Conservation (phyloP, 2,797 vertebrate species). For the Acomys russatus region DNA sequence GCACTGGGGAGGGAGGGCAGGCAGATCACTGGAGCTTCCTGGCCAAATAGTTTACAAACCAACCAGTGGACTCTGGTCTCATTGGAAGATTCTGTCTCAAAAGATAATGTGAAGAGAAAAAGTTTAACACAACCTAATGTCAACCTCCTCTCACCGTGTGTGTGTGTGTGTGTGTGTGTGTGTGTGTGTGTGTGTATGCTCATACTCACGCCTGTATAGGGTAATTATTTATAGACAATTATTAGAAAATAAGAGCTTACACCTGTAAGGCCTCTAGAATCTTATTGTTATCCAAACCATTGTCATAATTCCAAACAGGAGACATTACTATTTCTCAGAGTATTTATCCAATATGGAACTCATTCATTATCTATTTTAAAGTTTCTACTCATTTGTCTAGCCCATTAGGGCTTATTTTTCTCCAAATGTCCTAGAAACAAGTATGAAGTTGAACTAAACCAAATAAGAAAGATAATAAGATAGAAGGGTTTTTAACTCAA, state of each 20-base stretch:
- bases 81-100: not conserved
- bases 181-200: not conserved
- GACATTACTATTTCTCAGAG: not conserved
- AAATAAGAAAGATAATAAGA: not conserved
- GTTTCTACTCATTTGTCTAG: not conserved
- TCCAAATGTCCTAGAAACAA: not conserved
- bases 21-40: not conserved
- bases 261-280: not conserved
- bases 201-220: not conserved
- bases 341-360: not conserved
- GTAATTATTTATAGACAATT: not conserved
- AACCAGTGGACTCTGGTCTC: not conserved
- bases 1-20: not conserved
- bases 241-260: not conserved
- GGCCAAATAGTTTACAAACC: not conserved
- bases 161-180: not conserved
- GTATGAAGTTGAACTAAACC: not conserved
- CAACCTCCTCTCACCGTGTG: not conserved
- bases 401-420: not conserved
- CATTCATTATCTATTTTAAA: not conserved
- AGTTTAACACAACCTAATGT: not conserved
- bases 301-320: not conserved
- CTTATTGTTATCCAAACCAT: not conserved
- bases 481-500: not conserved
- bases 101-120: not conserved